A percentile compares a stretch with the other conserved stretches of the same genome.
phyloP scores from a whole-genome alignment of 2,113 vertebrate genomes.

The Eudorcas thomsonii region DNA sequence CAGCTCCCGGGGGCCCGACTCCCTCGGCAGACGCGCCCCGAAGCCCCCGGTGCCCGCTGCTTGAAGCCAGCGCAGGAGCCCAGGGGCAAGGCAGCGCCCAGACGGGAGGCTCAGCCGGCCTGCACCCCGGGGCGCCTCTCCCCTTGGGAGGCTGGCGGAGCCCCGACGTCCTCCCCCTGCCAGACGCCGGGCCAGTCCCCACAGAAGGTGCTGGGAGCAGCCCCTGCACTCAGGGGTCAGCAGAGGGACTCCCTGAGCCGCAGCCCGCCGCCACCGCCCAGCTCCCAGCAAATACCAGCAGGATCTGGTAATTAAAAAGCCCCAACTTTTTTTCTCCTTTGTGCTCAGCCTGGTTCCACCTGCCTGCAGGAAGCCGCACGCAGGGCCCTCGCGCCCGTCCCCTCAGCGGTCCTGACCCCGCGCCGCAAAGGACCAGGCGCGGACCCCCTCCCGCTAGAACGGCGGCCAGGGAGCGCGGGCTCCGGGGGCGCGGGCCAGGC shows the following conservation, averaged over 20 bases:
- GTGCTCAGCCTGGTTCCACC: neutral
- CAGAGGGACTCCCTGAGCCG: neutral
- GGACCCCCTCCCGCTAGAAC: accelerated
- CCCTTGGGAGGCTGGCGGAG: accelerated
- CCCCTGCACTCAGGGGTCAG: neutral
- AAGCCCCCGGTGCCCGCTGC: accelerated
- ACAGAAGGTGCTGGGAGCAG: neutral
- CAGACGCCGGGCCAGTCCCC: neutral
- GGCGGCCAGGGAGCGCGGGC: accelerated
- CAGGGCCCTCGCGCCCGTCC: accelerated
- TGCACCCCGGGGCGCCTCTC: neutral
- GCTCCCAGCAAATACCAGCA: neutral
- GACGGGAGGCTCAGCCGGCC: neutral
- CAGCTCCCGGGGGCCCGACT: neutral
- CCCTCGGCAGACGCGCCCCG: neutral
- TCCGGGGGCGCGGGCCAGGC: accelerated
- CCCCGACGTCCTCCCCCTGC: neutral
- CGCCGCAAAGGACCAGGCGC: neutral
- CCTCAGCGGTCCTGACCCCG: neutral
- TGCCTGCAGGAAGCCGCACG: neutral
- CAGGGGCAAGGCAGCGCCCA: neutral
- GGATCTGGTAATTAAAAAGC: neutral
- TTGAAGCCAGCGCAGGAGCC: neutral
- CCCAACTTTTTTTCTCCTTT: neutral
- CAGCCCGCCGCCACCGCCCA: accelerated